A percentile compares a stretch with the other conserved stretches of the same genome.
phyloP scores from a whole-genome alignment of 2,888 invertebrate genomes.

The Dilophus febrilis region DNA sequence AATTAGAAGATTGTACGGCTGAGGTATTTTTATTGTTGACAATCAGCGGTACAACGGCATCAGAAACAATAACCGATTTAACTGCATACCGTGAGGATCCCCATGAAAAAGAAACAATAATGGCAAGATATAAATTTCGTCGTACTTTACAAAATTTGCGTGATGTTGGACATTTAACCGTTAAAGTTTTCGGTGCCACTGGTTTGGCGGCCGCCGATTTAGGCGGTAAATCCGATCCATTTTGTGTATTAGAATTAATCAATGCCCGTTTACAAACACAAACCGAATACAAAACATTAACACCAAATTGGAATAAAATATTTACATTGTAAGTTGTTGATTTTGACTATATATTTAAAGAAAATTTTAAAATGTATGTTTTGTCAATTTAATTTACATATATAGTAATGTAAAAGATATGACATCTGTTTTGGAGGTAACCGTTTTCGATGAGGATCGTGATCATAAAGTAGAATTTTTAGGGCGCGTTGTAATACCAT shows the following conservation, averaged over 20 bases:
- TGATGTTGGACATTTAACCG: constrained; percentile 87
- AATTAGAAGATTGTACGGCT: constrained; percentile 73
- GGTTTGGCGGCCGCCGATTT: constrained; percentile 89
- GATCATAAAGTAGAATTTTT: constrained; percentile 97
- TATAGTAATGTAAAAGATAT: constrained; percentile 85
- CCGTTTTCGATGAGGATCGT: constrained; percentile 94
- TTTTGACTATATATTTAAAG: neutral
- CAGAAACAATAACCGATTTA: constrained; percentile 83
- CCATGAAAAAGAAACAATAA: constrained; percentile 43
- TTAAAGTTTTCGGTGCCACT: constrained; percentile 74
- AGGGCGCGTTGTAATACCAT: constrained; percentile 78
- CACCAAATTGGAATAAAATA: constrained; percentile 96
- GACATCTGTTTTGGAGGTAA: constrained; percentile 82
- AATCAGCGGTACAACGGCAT: constrained; percentile 85
- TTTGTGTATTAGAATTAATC: constrained; percentile 89
- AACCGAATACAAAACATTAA: constrained; percentile 93
- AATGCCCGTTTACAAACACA: constrained; percentile 93
- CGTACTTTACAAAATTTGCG: constrained; percentile 53
- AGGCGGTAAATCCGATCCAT: constrained; percentile 96
- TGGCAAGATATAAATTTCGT: constrained; percentile 37
- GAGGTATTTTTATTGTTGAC: constrained; percentile 79
- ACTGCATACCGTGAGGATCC: constrained; percentile 70
- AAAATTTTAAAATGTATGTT: neutral
- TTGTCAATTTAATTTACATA: constrained; percentile 2
- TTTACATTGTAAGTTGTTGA: constrained; percentile 76